Evolutionary conservation across 2,113 vertebrate species (phyloP).

Genomic region (Coregonus clupeaformis): DNA sequence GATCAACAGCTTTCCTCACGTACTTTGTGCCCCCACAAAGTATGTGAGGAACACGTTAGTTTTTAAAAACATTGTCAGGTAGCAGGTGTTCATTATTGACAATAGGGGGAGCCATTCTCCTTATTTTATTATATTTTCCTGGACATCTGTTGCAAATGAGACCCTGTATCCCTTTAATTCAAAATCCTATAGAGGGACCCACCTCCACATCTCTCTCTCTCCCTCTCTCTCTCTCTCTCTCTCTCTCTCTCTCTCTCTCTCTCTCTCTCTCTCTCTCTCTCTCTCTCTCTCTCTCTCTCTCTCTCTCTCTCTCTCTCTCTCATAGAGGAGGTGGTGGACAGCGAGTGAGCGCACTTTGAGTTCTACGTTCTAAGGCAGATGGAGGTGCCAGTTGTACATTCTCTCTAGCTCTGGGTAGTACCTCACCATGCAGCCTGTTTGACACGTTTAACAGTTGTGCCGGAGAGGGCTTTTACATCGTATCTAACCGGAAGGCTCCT

Average conservation of each 20-base stretch:
- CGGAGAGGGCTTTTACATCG: slow-evolving; percentile 58
- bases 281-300: background rate
- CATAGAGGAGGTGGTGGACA: slow-evolving; percentile 50
- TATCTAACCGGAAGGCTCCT: slow-evolving; percentile 55
- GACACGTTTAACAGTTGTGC: slow-evolving; percentile 57
- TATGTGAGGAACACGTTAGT: too few species aligned
- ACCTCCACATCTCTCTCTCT: slow-evolving; percentile 14
- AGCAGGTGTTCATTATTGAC: slow-evolving; percentile 3
- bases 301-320: slow-evolving; percentile 28
- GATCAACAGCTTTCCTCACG: too few species aligned
- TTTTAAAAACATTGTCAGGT: background rate
- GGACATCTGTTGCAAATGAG: slow-evolving; percentile 63
- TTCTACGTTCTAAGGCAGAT: slow-evolving; percentile 45
- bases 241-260: slow-evolving; percentile 17
- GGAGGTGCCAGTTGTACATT: slow-evolving; percentile 57
- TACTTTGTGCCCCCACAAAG: too few species aligned
- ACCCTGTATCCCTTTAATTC: slow-evolving; percentile 39
- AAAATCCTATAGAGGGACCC: slow-evolving; percentile 64
- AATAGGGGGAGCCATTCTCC: slow-evolving; percentile 67
- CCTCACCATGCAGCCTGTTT: slow-evolving; percentile 53
- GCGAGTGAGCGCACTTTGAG: slow-evolving; percentile 53
- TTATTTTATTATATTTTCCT: slow-evolving; percentile 25
- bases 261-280: slow-evolving; percentile 14
- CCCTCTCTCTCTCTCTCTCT: slow-evolving; percentile 2
- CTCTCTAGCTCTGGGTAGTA: slow-evolving; percentile 52